Base-by-base conservation (phyloP, 2,797 vertebrate genomes). In the Pagetopsis macropterus region DNA sequence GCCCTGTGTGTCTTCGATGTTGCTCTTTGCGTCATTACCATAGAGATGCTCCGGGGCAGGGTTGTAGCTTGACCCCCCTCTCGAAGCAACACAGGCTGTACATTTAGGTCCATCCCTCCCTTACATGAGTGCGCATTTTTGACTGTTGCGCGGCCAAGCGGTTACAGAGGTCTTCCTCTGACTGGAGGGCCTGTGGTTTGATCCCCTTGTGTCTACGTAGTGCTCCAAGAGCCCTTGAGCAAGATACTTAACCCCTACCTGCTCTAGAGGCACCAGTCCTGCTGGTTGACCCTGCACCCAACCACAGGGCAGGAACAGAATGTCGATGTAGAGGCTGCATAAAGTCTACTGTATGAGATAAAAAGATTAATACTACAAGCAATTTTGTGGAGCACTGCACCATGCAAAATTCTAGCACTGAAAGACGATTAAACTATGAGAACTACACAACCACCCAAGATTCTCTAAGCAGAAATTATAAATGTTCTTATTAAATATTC, bases 401-500 rank as follows among this genome's bases (percentile, higher is more conserved):
- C n/a, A 48, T 67, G 5, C 19, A 61, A 33, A 52, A 72, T 4
- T 33, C 31, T 17, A 15, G 23, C 40, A 45, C 17, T 27, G 43
- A 76, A 55, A 72, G 27, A 23, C 2, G 0, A 68, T 70, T 81
- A 67, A 70, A 56, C 48, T 44, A 61, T 50, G 64, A 66, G 56
- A 81, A 64, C 31, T 21, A 52, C 15, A 37, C 15, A 9, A 46
- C 44, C 60, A 58, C 16, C 14, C 16, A 49, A 59, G 49, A 64
- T 49, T 63, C 15, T 37, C 33, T 37, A 37, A 27, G 72, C 66
- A 72, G 46, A 67, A 83, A 65, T 59, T 40, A 77, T 73, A 74
- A 77, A 83, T 40, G 19, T 11, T 51, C 79, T 68, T 49, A 72
- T 81, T 85, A 83, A 85, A 78, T 73, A 62, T 46, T 48, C 63